Base-by-base conservation (phyloP, 2,797 vertebrate genomes). In the Erpetoichthys calabaricus region DNA sequence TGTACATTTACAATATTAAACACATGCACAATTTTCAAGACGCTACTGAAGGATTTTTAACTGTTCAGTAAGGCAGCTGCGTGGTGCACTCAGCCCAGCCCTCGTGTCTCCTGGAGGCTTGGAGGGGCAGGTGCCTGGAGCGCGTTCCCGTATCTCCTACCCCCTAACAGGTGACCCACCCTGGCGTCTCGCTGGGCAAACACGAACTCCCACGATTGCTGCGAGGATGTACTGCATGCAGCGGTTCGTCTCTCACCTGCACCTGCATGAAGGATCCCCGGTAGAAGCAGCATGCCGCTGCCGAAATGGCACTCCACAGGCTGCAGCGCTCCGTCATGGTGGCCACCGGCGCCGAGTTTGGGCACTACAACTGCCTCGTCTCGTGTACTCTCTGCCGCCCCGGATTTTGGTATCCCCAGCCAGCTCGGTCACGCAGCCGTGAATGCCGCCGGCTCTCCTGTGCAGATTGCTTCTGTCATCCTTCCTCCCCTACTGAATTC, bases 251-350 rank as follows among this genome's bases (percentile, higher is more conserved):
- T 70, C 90, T 91, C 84, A 94, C 92, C 91, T 96, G 92, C 81
- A 98, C 94, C 81, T 97, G 94, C 88, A 98, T 94, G 82, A 97
- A 93, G 62, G 94, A 96, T 59, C 94, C 93, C 61, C 94, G 86
- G 85, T 97, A 98, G 84, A 98, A 98, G 84, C 94, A 97, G 90
- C 94, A 98, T 57, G 94, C 92, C 58, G 94, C 94, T 8, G 94
- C 94, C 51, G 94, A 98, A 73, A 98, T 82, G 55, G 94, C 94
- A 68, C 92, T 97, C 94, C 94, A 98, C 70, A 97, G 84, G 83
- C 94, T 98, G 80, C 94, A 98, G 62, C 92, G 83, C 75, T 98
- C 92, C 51, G 91, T 94, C 94, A 98, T 97, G 84, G 73, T 77
- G 80, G 62, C 25, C 25, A 25, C 58, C 8, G 50, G 51, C 25